Base-by-base conservation (phyloP, 2,888 invertebrate species). In the Cephus nigrinus region DNA sequence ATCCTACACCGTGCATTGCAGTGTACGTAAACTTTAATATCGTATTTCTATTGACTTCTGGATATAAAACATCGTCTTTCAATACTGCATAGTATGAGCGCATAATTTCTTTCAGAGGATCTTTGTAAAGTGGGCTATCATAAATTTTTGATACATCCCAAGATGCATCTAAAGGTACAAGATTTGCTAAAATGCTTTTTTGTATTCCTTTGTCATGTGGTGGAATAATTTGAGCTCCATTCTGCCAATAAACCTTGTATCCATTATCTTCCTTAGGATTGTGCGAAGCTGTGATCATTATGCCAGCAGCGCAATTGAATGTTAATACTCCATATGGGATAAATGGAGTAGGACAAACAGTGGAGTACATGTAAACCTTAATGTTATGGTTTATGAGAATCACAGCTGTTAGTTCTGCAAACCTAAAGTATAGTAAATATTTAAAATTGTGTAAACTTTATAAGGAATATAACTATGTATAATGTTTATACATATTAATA, bases 1-100 rank as follows among this genome's bases (percentile, higher is more conserved):
- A 96, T 0, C 99, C 99, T 5, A 99, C 99, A 5, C 99, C 99
- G 90, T 99, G 99, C 97, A 99, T 98, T 0, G 99, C 97, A 15
- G 98, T 98, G 90, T 99, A 99, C 0, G 97, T 96, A 81, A 97
- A 95, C 76, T 94, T 93, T 0, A 96, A 89, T 0, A 92, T 90
- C 0, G 94, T 93, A 31, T 92, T 92, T 71, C 90, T 91, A 84
- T 95, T 95, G 68, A 94, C 90, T 69, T 93, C 92, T 68, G 94
- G 93, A 40, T 93, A 90, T 32, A 94, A 91, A 12, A 96, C 91
- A 40, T 92, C 92, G 5, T 92, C 89, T 23, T 92, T 90, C 4
- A 97, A 92, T 55, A 93, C 93, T 15, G 93, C 88, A 88, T 95
- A 95, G 91, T 99, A 99, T 33, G 93, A 91, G 1, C 92, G 87